phyloP scores from a whole-genome alignment of 2,797 vertebrate genomes.

The Champsocephalus gunnari region DNA sequence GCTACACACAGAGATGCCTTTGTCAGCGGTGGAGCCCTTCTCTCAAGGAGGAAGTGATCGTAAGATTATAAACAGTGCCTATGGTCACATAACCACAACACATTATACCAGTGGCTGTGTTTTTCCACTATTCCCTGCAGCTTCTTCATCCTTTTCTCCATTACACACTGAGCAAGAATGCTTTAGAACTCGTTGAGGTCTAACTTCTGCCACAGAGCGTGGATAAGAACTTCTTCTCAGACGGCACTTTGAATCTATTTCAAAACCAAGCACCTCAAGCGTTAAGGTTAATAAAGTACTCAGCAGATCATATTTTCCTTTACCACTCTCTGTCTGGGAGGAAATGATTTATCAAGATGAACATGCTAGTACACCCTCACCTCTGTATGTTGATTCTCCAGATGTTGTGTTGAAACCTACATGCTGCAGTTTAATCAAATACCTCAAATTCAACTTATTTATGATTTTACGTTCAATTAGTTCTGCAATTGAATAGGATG shows the following conservation, averaged over 20 bases:
- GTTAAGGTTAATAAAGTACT: constrained; percentile 42
- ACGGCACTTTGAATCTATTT: constrained; percentile 43
- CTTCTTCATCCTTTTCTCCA: constrained; percentile 67
- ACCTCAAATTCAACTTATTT: background rate
- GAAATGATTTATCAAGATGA: constrained; percentile 56
- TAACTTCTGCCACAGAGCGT: constrained; percentile 59
- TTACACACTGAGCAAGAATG: constrained; percentile 73
- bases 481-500: background rate
- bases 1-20: constrained; percentile 78
- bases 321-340: constrained; percentile 24
- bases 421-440: background rate
- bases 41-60: constrained; percentile 63
- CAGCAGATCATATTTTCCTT: constrained; percentile 43
- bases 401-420: background rate
- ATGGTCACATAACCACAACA: constrained; percentile 70
- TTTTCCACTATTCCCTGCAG: constrained; percentile 62
- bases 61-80: constrained; percentile 60
- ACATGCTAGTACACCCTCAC: constrained; percentile 17
- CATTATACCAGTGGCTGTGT: constrained; percentile 57
- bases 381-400: background rate
- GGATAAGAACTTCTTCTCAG: constrained; percentile 31
- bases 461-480: background rate
- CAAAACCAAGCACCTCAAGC: constrained; percentile 39
- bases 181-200: constrained; percentile 50
- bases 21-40: constrained; percentile 57